Percentiles rank a stretch among this genome's conserved stretches.
These are phyloP conservation scores for Troglohyphantes excavatus DNA, from an alignment of 2,888 invertebrate genomes.

Conservation along the genomic window DNA sequence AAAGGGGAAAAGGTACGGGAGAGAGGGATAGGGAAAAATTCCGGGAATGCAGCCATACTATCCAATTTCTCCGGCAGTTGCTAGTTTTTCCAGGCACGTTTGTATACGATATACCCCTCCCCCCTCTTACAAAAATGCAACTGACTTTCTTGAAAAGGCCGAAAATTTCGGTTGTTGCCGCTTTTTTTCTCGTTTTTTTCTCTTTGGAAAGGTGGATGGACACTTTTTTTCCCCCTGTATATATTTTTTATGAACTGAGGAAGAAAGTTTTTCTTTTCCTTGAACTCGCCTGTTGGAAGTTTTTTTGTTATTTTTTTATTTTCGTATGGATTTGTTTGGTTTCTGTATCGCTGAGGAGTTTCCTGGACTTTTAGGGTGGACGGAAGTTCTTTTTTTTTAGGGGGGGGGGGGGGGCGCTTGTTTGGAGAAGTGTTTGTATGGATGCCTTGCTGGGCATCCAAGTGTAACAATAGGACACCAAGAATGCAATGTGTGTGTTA, in stretches of 20 bases:
- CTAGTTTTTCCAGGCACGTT: constrained; percentile 71
- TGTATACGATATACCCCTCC: constrained; percentile 36
- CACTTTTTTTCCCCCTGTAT: constrained; percentile 2
- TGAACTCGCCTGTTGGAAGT: background rate
- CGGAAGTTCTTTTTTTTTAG: background rate
- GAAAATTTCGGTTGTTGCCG: constrained; percentile 43
- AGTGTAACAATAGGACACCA: background rate
- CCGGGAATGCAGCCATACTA: constrained; percentile 41
- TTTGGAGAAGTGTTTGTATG: constrained; percentile 2
- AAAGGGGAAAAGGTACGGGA: constrained; percentile 22
- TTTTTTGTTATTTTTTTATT: background rate
- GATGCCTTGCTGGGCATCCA: background rate
- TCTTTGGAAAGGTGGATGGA: constrained; percentile 17
- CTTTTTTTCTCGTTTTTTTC: constrained; percentile 8
- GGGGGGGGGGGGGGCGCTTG: background rate
- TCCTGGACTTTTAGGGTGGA: background rate
- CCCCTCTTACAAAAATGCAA: constrained; percentile 35
- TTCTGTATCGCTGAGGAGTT: background rate
- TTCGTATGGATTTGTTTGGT: constrained; percentile 1
- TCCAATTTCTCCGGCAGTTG: constrained; percentile 65
- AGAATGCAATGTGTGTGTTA: too few relatives aligned
- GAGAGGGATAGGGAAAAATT: constrained; percentile 28
- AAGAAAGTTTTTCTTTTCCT: background rate
- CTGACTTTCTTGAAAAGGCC: constrained; percentile 60
- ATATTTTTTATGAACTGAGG: constrained; percentile 18